A percentile compares a stretch with the other conserved stretches of the same genome.
phyloP scores from a whole-genome alignment of 2,113 vertebrate genomes.

The Myrmecophaga tridactyla region DNA sequence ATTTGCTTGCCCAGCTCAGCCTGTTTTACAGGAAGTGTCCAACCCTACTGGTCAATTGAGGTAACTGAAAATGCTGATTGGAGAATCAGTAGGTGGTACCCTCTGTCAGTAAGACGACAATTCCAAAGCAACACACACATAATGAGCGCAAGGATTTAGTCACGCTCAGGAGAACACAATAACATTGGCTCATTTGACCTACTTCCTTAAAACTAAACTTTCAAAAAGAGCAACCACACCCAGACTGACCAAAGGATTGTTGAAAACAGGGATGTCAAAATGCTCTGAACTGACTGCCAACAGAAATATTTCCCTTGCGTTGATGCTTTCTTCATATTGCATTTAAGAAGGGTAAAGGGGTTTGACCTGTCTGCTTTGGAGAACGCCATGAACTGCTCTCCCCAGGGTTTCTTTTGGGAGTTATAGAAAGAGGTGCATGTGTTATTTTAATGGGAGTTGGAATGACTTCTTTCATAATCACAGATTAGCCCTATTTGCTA shows the following conservation, averaged over 20 bases:
- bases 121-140: neutral
- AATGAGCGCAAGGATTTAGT: neutral
- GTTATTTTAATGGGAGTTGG: slow-evolving; percentile 46
- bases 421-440: neutral
- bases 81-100: slow-evolving; percentile 63
- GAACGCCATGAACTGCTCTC: neutral
- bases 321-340: slow-evolving; percentile 37
- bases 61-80: slow-evolving; percentile 35
- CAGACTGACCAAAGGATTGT: slow-evolving; percentile 57
- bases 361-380: slow-evolving; percentile 57
- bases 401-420: neutral
- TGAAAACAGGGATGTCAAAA: slow-evolving; percentile 64
- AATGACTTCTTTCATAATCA: neutral
- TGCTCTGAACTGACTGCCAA: slow-evolving; percentile 64
- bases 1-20: neutral
- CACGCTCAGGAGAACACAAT: neutral
- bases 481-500: neutral
- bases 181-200: slow-evolving; percentile 55
- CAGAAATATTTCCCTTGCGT: slow-evolving; percentile 59
- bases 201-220: slow-evolving; percentile 65
- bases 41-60: neutral
- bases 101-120: slow-evolving; percentile 8
- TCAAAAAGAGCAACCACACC: slow-evolving; percentile 64
- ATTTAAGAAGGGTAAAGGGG: slow-evolving; percentile 59
- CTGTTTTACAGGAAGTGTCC: neutral